phyloP scores from a whole-genome alignment of 2,113 vertebrate species.

The Camelus bactrianus region DNA sequence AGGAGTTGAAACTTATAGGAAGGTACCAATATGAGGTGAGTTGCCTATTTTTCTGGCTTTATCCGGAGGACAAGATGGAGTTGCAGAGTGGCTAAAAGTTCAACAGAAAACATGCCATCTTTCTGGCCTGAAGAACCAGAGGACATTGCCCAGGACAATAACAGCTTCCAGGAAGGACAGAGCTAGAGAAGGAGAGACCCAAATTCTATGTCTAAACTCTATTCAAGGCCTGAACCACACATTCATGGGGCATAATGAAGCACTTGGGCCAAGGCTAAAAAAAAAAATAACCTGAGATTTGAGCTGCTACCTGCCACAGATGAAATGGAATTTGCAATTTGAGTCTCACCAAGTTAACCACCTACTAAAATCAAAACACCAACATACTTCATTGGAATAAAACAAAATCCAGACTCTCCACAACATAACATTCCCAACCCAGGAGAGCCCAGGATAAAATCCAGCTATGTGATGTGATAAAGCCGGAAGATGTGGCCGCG shows the following conservation, averaged over 20 bases:
- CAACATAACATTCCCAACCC: background rate
- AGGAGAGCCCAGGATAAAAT: slow-evolving; percentile 1
- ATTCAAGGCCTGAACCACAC: background rate
- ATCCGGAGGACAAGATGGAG: background rate
- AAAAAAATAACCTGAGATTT: background rate
- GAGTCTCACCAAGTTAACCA: slow-evolving; percentile 24
- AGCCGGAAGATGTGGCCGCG: slow-evolving; percentile 10
- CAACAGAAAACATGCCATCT: background rate
- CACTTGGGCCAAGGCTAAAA: background rate
- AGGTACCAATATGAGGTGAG: background rate
- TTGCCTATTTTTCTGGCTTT: background rate
- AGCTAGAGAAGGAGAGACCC: background rate
- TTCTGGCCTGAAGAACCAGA: background rate
- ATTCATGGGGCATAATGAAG: background rate
- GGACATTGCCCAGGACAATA: background rate
- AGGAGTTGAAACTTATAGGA: background rate
- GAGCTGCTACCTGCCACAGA: background rate
- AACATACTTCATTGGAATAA: background rate
- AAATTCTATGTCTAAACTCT: slow-evolving; percentile 18
- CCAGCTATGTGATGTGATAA: background rate
- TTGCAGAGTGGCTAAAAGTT: background rate
- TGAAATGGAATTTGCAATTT: background rate
- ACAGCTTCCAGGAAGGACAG: background rate
- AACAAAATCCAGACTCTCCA: background rate
- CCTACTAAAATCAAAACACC: background rate